A percentile compares a stretch with the other conserved stretches of the same genome.
These are phyloP conservation scores for Nyleta sp. DNA, from an alignment of 2,888 invertebrate species.

Conservation along the genomic window DNA sequence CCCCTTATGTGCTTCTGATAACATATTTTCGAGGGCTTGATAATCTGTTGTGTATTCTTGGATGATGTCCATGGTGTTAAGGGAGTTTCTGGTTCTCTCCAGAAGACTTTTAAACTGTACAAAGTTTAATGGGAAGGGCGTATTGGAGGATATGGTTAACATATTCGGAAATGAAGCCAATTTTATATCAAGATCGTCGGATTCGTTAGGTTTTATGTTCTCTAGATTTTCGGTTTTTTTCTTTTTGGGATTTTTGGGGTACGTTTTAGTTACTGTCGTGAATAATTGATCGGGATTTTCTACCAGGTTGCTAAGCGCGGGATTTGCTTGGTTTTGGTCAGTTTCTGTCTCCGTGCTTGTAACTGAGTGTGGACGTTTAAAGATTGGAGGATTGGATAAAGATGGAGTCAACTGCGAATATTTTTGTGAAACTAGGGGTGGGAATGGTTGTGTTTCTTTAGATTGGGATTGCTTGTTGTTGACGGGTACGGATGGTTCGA, in stretches of 20 bases:
- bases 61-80: neutral
- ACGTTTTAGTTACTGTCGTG: too few relatives aligned
- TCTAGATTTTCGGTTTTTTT: too few relatives aligned
- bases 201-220: too few relatives aligned
- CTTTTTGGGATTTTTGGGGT: too few relatives aligned
- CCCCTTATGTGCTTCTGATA: neutral
- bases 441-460: neutral
- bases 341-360: too few relatives aligned
- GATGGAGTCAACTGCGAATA: too few relatives aligned
- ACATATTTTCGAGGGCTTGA: neutral
- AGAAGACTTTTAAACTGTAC: conserved; percentile 1
- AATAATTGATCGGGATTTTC: too few relatives aligned
- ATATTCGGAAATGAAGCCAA: neutral
- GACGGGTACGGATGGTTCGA: too few relatives aligned
- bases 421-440: neutral
- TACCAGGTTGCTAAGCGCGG: too few relatives aligned
- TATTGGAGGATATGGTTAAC: neutral
- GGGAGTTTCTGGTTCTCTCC: neutral
- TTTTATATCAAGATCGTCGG: neutral
- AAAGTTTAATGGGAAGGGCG: neutral
- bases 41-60: neutral
- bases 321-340: too few relatives aligned
- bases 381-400: too few relatives aligned
- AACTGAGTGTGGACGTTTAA: too few relatives aligned
- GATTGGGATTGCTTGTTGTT: neutral